These are phyloP conservation scores for Alca torda DNA, from an alignment of 2,797 vertebrate species.

Conservation along the genomic window DNA sequence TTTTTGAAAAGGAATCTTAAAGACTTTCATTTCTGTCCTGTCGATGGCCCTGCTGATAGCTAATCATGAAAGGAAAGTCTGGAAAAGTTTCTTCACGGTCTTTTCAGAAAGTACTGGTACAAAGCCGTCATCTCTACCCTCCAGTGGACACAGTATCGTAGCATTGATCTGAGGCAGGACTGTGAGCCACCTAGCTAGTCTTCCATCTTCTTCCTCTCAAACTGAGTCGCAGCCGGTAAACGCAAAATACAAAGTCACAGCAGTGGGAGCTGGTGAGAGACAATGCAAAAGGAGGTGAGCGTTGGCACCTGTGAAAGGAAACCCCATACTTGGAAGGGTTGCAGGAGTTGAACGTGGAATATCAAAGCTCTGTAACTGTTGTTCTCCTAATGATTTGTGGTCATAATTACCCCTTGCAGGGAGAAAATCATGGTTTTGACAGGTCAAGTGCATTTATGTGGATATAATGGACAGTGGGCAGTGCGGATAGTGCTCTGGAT, in stretches of 20 bases:
- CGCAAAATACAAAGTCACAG: background rate
- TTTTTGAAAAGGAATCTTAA: background rate
- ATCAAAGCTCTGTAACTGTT: background rate
- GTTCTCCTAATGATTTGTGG: background rate
- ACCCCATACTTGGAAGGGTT: background rate
- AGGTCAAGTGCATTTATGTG: background rate
- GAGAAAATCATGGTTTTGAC: background rate
- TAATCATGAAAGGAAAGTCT: background rate
- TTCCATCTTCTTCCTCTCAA: background rate
- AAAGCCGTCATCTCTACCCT: background rate
- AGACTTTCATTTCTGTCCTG: background rate
- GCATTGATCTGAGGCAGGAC: background rate
- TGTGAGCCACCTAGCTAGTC: background rate
- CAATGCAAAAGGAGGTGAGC: background rate
- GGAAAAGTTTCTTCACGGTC: background rate
- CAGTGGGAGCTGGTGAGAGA: background rate
- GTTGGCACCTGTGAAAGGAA: background rate
- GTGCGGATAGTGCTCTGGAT: background rate
- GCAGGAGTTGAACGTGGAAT: fast-evolving
- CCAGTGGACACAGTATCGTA: background rate
- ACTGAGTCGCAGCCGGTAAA: background rate
- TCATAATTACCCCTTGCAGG: background rate
- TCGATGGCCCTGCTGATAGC: background rate
- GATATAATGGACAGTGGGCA: too few species aligned
- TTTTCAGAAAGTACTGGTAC: background rate